Conservation (phyloP, 2,113 vertebrate genomes). For the Sylvia atricapilla region DNA sequence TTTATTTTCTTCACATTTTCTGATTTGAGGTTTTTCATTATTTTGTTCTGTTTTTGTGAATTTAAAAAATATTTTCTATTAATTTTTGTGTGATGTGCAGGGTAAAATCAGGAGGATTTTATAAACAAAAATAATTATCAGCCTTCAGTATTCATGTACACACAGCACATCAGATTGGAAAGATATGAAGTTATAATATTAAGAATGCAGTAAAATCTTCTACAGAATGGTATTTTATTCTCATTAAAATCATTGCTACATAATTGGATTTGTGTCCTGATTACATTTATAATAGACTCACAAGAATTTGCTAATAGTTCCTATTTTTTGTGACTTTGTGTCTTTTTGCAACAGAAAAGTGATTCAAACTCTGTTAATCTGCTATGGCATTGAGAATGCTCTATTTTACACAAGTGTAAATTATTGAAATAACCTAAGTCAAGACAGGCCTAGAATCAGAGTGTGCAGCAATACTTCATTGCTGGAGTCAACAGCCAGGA, state of each 20-base stretch:
- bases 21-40: background rate
- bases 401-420: background rate
- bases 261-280: slow-evolving; percentile 1
- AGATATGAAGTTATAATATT: background rate
- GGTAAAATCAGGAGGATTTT: background rate
- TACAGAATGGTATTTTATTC: background rate
- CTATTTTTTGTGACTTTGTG: background rate
- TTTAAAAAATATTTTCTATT: background rate
- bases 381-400: background rate
- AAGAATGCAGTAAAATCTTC: slow-evolving; percentile 16
- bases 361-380: background rate
- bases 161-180: background rate
- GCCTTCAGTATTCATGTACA: background rate
- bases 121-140: background rate
- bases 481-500: background rate
- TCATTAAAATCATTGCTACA: slow-evolving; percentile 5
- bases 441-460: background rate
- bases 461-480: background rate
- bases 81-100: background rate
- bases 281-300: background rate
- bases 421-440: background rate
- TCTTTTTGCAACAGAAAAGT: background rate
- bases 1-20: background rate
- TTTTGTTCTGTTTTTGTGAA: background rate
- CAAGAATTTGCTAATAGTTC: background rate